Evolutionary conservation across 2,888 invertebrate species (phyloP), one percentile per base, ranked within the genome.

Genomic region (Xylophagus ater): DNA sequence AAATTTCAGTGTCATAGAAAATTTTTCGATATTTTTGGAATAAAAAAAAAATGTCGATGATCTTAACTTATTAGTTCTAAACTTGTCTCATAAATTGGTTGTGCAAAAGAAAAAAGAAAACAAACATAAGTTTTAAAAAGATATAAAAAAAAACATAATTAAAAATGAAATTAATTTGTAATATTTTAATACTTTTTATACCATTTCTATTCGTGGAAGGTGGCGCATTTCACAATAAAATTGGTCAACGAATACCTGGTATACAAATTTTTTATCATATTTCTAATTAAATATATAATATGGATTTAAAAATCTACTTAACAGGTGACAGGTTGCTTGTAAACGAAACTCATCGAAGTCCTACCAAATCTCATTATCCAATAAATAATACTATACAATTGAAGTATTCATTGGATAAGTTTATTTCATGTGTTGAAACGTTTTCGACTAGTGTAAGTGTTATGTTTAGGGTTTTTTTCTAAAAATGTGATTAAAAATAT

Each of bases 371-470:
- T 18, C 21, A 33, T 10, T 20, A 15, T 14, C 51, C 45, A 9
- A 44, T 53, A 20, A 49, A 51, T 33, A 51, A 54, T 5, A 52
- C 47, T 10, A 55, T 61, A 31, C 40, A 43, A 14, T 61, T 61
- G 42, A 53, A 53, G 15, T 58, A 58, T 35, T 52, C 53, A 15
- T 29, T 44, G 7, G 48, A 57, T 20, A 47, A 37, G 10, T 52
- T 55, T 36, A 53, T 60, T 17, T 58, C 59, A 23, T 57, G 51
- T 33, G 52, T 61, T 18, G 53, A 58, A 47, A 53, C 61, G 15
- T 18, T 47, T 13, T 55, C 61, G 3, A 53, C 59, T 25, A 53
- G 56, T 48, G 61, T 61, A 47, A 57, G 58, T 40, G 9, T 26
- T n/a, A n/a, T n/a, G n/a, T n/a, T n/a, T n/a, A n/a, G n/a, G n/a